A percentile compares a stretch with the other conserved stretches of the same genome.
These are phyloP conservation scores for Serranus cabrilla DNA, from an alignment of 2,797 vertebrate genomes.

Conservation along the genomic window DNA sequence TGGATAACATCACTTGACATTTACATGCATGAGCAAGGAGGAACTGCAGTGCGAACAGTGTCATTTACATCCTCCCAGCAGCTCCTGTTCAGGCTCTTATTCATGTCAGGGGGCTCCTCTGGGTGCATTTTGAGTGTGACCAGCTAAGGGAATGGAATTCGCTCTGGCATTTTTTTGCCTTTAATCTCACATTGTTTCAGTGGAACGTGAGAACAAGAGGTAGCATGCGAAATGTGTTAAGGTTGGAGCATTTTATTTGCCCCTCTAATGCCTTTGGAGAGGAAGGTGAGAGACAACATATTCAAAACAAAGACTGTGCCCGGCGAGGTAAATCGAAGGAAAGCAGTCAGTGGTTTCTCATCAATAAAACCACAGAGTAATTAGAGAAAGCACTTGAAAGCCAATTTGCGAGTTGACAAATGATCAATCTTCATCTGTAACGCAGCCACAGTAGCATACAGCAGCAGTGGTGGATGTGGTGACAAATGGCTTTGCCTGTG, in stretches of 20 bases:
- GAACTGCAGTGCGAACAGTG: constrained; percentile 62
- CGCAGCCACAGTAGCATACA: constrained; percentile 66
- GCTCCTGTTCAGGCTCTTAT: constrained; percentile 55
- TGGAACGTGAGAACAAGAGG: constrained; percentile 31
- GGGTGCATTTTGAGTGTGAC: constrained; percentile 68
- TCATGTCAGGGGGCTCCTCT: constrained; percentile 62
- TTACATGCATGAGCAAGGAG: constrained; percentile 77
- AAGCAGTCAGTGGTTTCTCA: constrained; percentile 79
- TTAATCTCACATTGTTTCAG: constrained; percentile 63
- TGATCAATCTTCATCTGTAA: constrained; percentile 85
- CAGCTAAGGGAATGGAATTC: constrained; percentile 55
- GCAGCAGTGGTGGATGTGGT: constrained; percentile 66
- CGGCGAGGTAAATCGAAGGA: constrained; percentile 72
- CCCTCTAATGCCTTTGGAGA: constrained; percentile 33
- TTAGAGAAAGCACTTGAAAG: constrained; percentile 85
- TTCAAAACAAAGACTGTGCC: constrained; percentile 66
- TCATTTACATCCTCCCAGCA: constrained; percentile 73
- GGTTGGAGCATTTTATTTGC: constrained; percentile 41
- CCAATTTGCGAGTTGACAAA: constrained; percentile 85
- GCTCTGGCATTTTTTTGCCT: constrained; percentile 54
- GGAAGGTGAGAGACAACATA: constrained; percentile 51
- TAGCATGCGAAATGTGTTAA: constrained; percentile 50
- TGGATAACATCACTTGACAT: constrained; percentile 82
- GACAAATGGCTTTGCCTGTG: constrained; percentile 66
- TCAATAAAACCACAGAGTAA: constrained; percentile 85